phyloP scores from a whole-genome alignment of 2,797 vertebrate species.

The Hephaestus fuliginosus region DNA sequence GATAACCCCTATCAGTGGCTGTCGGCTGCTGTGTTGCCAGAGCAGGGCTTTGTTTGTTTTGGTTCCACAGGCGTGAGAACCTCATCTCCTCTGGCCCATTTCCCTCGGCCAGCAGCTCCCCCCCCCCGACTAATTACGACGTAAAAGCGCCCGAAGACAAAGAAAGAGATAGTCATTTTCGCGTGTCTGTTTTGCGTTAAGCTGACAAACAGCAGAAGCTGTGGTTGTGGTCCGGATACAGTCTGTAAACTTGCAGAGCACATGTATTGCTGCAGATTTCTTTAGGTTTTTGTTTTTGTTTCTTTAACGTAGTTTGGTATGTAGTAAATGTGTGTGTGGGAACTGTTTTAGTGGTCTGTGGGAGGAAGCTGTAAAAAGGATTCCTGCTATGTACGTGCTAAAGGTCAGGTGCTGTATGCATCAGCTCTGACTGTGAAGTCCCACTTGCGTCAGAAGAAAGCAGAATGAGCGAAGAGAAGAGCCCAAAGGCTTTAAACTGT shows the following conservation, averaged over 20 bases:
- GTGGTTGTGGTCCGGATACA: slow-evolving; percentile 57
- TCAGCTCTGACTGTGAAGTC: slow-evolving; percentile 73
- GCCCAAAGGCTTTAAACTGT: slow-evolving; percentile 15
- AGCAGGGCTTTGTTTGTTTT: slow-evolving; percentile 76
- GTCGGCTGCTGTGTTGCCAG: slow-evolving; percentile 53
- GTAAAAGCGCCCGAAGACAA: slow-evolving; percentile 46
- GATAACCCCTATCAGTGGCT: slow-evolving; percentile 72
- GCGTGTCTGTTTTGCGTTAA: slow-evolving; percentile 56
- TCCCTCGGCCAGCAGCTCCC: slow-evolving; percentile 25
- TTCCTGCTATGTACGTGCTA: slow-evolving; percentile 68
- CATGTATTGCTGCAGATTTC: slow-evolving; percentile 23
- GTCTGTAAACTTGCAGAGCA: slow-evolving; percentile 51
- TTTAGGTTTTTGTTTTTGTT: slow-evolving; percentile 4
- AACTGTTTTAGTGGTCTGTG: slow-evolving; percentile 75
- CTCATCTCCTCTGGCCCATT: slow-evolving; percentile 56
- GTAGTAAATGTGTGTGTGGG: slow-evolving; percentile 67
- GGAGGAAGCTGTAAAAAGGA: slow-evolving; percentile 76
- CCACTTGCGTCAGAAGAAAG: slow-evolving; percentile 72
- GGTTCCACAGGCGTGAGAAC: slow-evolving; percentile 75
- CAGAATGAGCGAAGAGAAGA: slow-evolving; percentile 40
- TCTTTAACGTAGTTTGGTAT: slow-evolving; percentile 46
- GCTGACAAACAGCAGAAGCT: slow-evolving; percentile 58
- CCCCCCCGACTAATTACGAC: slow-evolving; percentile 60
- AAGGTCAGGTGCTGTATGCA: slow-evolving; percentile 71
- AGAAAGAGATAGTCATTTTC: slow-evolving; percentile 34